Evolutionary conservation across 2,888 invertebrate species (phyloP), one percentile per base, ranked within the genome.

Genomic region (Thera britannica): DNA sequence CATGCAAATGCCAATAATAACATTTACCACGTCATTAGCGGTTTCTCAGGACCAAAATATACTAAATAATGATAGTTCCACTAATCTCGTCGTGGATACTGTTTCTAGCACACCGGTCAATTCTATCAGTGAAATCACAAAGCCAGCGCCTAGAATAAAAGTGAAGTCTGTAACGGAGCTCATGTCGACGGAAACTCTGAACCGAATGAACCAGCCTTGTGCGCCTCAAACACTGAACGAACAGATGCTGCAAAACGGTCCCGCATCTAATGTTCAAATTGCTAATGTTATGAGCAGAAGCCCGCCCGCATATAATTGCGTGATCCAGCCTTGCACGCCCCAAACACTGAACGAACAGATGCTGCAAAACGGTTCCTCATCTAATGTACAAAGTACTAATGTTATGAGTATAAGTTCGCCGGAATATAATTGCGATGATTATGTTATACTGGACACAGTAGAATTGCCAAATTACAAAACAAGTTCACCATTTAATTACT

Each of bases 91-190:
- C 11, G 36, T 35, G 2, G 23, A 54, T 54, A 54, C 34, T 2
- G 6, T 23, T 23, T 9, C 23, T 2, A 48, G 9, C 9, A 36
- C 46, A 4, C 8, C 12, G 5, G 55, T 54, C 54, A 59, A n/a
- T 44, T 12, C 57, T 5, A 62, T 36, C 65, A 66, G 67, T 49
- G 70, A 73, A 35, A 62, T 46, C 6, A 58, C 58, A 65, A 71
- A 69, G 34, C 49, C 66, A 54, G 60, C 68, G 6, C 90, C 90
- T 8, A 83, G 89, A 75, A 91, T 93, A 62, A 93, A 92, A 84
- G 90, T 93, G 0, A 93, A 92, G 74, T 85, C 90, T 48, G 85
- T 78, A 48, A 81, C 89, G 12, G 90, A 92, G 71, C 79, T 93
- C 58, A 89, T 92, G 91, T 80, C 90, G 1, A 77, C 79, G 61